Evolutionary conservation across 2,888 invertebrate genomes (phyloP).

Genomic region (Miltochrista miniata): DNA sequence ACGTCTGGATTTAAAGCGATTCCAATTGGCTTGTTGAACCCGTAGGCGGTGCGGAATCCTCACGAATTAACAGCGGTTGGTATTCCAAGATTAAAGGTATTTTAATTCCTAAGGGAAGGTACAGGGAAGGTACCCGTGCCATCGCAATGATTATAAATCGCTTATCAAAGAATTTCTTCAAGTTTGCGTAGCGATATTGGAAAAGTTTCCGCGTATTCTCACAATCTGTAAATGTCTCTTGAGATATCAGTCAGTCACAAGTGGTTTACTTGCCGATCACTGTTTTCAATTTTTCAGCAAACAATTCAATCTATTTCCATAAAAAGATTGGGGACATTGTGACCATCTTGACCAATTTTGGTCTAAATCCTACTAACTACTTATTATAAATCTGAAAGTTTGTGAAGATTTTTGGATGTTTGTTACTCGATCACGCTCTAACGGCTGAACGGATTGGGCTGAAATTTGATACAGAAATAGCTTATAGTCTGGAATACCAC

Average conservation of each 20-base stretch:
- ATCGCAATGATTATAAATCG: constrained; percentile 74
- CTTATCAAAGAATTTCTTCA: constrained; percentile 67
- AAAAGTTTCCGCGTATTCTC: constrained; percentile 60
- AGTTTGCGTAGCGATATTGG: constrained; percentile 71
- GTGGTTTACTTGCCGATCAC: constrained; percentile 47
- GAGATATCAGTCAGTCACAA: constrained; percentile 65
- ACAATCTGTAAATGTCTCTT: constrained; percentile 62
- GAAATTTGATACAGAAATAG: too few relatives aligned
- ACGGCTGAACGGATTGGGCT: too few relatives aligned
- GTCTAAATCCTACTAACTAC: too few relatives aligned
- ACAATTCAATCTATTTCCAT: constrained; percentile 26
- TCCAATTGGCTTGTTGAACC: neutral
- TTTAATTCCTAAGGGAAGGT: constrained; percentile 52
- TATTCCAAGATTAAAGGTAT: constrained; percentile 49
- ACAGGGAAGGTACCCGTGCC: constrained; percentile 34
- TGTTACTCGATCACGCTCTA: too few relatives aligned
- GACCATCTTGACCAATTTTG: too few relatives aligned
- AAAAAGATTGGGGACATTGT: too few relatives aligned
- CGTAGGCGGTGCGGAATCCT: constrained; percentile 18
- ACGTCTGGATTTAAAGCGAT: constrained; percentile 14
- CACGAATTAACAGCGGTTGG: constrained; percentile 20
- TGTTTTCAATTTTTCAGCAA: constrained; percentile 27
- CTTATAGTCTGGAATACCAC: too few relatives aligned
- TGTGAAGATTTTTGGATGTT: too few relatives aligned
- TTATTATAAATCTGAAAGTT: too few relatives aligned